A percentile compares a stretch with the other conserved stretches of the same genome.
Evolutionary conservation across 2,888 invertebrate species (phyloP).

Genomic region (Parthenolecanium corni): DNA sequence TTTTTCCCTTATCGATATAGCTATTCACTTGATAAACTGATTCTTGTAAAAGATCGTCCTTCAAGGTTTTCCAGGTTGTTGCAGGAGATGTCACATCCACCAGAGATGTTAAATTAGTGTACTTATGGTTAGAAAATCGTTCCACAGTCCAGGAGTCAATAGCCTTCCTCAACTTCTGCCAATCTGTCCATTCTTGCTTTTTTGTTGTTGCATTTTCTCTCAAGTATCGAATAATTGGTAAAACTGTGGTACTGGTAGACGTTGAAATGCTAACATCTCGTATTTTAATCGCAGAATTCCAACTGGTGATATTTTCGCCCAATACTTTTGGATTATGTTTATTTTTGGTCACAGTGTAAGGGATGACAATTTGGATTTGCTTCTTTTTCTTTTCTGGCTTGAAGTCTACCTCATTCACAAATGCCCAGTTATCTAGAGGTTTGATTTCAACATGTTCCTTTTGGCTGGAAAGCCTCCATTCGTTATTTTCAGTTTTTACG

Average conservation of each 20-base stretch:
- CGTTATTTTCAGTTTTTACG: neutral
- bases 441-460: neutral
- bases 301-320: neutral
- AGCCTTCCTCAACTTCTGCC: constrained; percentile 63
- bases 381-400: constrained; percentile 43
- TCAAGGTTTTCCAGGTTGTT: constrained; percentile 65
- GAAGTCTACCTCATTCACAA: neutral
- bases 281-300: neutral
- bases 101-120: constrained; percentile 34
- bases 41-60: constrained; percentile 34
- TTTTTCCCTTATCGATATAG: neutral
- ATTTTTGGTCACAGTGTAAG: constrained; percentile 49
- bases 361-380: constrained; percentile 67
- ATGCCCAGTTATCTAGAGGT: neutral
- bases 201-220: constrained; percentile 32
- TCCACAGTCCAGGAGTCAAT: constrained; percentile 77
- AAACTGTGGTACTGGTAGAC: neutral
- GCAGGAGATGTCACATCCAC: constrained; percentile 47
- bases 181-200: constrained; percentile 50
- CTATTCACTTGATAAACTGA: neutral
- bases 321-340: neutral
- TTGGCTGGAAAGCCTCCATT: neutral
- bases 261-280: neutral
- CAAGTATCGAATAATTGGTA: constrained; percentile 3
- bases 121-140: constrained; percentile 41